Evolutionary conservation across 2,888 invertebrate genomes (phyloP).

Genomic region (Hypselothyrea guttata): DNA sequence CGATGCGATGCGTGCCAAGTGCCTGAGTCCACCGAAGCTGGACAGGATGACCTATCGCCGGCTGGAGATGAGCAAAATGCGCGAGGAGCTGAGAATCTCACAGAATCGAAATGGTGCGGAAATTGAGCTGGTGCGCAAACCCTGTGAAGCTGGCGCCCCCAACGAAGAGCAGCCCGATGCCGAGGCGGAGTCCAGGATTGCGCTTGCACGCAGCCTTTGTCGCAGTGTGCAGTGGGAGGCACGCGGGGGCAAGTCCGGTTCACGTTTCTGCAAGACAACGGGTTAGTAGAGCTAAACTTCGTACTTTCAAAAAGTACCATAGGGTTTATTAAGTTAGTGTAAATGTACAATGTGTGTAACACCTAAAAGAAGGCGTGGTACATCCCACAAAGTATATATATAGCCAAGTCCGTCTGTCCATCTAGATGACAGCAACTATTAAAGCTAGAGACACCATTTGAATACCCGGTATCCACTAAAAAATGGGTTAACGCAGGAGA

Average conservation of each 20-base stretch:
- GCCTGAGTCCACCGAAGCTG: conserved; percentile 73
- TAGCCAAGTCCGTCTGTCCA: too few species aligned
- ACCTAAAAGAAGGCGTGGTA: too few species aligned
- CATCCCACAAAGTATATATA: too few species aligned
- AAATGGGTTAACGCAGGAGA: too few species aligned
- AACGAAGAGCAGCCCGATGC: conserved; percentile 65
- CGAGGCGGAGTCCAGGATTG: conserved; percentile 84
- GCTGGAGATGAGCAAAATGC: conserved; percentile 77
- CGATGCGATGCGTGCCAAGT: conserved; percentile 86
- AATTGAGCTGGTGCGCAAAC: conserved; percentile 79
- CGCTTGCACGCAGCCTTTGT: conserved; percentile 92
- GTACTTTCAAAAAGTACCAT: too few species aligned
- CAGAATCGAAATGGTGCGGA: conserved; percentile 76
- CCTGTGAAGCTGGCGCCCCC: conserved; percentile 79
- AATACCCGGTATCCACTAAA: too few species aligned
- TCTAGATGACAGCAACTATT: too few species aligned
- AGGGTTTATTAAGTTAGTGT: too few species aligned
- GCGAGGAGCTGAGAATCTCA: conserved; percentile 79
- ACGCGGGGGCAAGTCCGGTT: conserved; percentile 98
- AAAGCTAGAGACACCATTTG: too few species aligned
- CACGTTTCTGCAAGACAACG: conserved; percentile 96
- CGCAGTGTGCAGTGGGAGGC: conserved; percentile 96
- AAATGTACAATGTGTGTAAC: too few species aligned
- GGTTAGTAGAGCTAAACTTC: conserved; percentile 83
- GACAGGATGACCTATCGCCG: conserved; percentile 76